phyloP scores from a whole-genome alignment of 2,888 invertebrate species.

The Eurytoma californica region DNA sequence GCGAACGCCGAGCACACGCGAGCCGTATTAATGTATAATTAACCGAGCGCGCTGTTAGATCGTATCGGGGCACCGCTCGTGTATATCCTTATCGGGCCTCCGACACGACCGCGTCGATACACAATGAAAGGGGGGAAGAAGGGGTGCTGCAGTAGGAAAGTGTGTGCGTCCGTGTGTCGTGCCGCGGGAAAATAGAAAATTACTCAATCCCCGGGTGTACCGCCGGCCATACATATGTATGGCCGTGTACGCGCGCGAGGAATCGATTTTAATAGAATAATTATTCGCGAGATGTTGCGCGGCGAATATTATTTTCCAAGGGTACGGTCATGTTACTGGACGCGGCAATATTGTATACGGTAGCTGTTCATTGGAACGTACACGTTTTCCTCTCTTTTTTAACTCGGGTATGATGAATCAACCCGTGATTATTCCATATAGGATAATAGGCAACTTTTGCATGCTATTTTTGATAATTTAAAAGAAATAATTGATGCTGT shows the following conservation, averaged over 20 bases:
- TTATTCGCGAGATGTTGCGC: not conserved
- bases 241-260: not conserved
- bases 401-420: too few species aligned
- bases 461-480: too few species aligned
- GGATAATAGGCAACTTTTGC: too few species aligned
- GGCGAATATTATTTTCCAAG: not conserved
- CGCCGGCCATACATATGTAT: not conserved
- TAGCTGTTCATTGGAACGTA: constrained; percentile 6
- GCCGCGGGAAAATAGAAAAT: constrained; percentile 55
- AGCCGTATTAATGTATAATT: constrained; percentile 73
- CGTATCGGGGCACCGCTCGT: constrained; percentile 61
- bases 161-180: not conserved
- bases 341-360: constrained; percentile 37
- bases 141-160: not conserved
- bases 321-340: not conserved
- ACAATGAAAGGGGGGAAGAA: constrained; percentile 36
- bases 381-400: too few species aligned
- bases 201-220: constrained; percentile 45
- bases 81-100: constrained; percentile 60
- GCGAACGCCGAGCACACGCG: constrained; percentile 35
- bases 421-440: too few species aligned
- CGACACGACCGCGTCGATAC: constrained; percentile 63
- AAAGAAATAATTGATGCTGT: too few species aligned
- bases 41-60: constrained; percentile 71
- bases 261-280: constrained; percentile 35